A percentile compares a stretch with the other conserved stretches of the same genome.
phyloP scores from a whole-genome alignment of 1,140 invertebrate species.

The Periplaneta americana region DNA sequence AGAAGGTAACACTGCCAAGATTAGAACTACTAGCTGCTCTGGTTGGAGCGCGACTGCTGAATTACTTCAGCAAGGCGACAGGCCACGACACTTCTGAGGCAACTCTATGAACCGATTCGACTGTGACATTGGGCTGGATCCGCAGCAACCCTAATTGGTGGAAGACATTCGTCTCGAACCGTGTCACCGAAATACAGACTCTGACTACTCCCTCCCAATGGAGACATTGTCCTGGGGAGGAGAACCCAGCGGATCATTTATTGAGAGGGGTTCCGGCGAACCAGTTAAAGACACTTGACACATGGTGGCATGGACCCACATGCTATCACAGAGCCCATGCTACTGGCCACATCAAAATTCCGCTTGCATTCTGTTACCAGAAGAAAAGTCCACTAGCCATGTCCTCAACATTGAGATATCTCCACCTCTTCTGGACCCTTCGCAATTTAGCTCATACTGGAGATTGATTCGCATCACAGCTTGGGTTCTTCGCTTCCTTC shows the following conservation, averaged over 20 bases:
- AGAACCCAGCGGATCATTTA: conserved; percentile 1
- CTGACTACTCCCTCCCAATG: neutral
- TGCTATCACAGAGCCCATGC: neutral
- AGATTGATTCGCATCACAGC: too few relatives aligned
- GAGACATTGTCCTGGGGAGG: neutral
- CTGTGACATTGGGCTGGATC: neutral
- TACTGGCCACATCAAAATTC: neutral
- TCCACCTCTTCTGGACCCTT: too few relatives aligned
- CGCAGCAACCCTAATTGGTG: too few relatives aligned
- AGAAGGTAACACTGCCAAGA: neutral
- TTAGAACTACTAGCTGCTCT: neutral
- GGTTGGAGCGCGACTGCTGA: neutral
- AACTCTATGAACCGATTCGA: neutral
- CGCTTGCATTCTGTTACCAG: too few relatives aligned
- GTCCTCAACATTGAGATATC: too few relatives aligned
- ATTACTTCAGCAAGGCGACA: neutral
- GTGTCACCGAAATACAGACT: neutral
- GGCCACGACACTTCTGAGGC: neutral
- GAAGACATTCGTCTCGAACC: neutral
- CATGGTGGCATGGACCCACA: neutral
- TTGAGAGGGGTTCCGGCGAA: neutral
- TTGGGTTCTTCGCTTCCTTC: too few relatives aligned
- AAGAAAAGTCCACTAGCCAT: too few relatives aligned
- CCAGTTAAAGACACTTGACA: neutral
- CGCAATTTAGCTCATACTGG: too few relatives aligned